phyloP scores from a whole-genome alignment of 2,113 vertebrate species.

The Hemiprocne comata region DNA sequence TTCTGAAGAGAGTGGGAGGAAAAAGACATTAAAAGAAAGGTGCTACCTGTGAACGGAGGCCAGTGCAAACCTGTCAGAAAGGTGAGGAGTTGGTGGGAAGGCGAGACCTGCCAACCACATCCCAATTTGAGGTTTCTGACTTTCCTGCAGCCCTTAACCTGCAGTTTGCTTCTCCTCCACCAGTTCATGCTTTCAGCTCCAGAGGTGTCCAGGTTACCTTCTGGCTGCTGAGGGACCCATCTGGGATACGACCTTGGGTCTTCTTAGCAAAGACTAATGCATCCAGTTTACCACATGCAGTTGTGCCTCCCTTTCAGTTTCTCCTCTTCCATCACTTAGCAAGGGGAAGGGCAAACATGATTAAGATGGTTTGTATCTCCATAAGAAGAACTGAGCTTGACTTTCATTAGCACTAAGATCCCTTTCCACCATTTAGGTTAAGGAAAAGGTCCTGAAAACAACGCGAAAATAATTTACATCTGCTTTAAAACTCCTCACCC shows the following conservation, averaged over 20 bases:
- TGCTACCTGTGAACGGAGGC: not conserved
- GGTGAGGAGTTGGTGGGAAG: not conserved
- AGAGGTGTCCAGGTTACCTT: not conserved
- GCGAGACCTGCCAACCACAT: not conserved
- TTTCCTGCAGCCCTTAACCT: not conserved
- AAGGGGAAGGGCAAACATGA: not conserved
- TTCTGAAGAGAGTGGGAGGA: rapidly evolving
- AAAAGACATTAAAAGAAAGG: not conserved
- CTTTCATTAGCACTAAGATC: not conserved
- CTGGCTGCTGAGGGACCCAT: not conserved
- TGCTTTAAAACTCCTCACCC: not conserved
- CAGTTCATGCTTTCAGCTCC: not conserved
- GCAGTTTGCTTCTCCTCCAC: not conserved
- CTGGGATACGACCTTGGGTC: not conserved
- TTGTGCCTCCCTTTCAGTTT: not conserved
- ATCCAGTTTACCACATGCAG: not conserved
- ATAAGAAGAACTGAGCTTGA: not conserved
- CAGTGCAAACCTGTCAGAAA: not conserved
- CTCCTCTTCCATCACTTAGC: not conserved
- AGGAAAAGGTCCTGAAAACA: not conserved
- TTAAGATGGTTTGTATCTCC: not conserved
- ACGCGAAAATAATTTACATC: not conserved
- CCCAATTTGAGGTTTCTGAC: not conserved
- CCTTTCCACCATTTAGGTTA: not conserved
- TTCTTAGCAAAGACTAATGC: not conserved